Evolutionary conservation across 2,113 vertebrate species (phyloP), one percentile per base, ranked within the genome.

Genomic region (Ptychochromis oligacanthus): DNA sequence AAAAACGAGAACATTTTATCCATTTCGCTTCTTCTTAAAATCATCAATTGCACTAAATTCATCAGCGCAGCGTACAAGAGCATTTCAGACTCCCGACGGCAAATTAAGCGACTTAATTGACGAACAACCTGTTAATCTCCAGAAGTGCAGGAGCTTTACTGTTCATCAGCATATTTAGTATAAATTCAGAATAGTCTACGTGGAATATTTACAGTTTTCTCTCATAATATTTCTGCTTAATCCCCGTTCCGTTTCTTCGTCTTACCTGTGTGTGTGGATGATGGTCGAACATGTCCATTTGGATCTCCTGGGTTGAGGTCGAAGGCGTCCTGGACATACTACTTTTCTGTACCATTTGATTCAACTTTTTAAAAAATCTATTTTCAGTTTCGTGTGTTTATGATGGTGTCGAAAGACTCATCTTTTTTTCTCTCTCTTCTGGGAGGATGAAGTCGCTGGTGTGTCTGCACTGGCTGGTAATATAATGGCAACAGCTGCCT

Each of bases 291-390:
- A 98, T 97, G 95, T 98, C 98, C 98, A 98, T 99, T 93, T 97
- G 98, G 94, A 99, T 99, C 96, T 99, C 98, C 95, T 98, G 97
- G 93, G 97, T 97, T 91, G 98, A 97, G 96, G 97, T 97, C 96
- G 96, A 97, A 90, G 97, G 97, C 93, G 97, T 97, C 95, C 97
- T 97, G 95, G 98, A 98, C 98, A 99, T 99, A 95, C 96, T 96
- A 96, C 96, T 97, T 96, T 98, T 97, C 96, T 97, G 98, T 96
- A 99, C 98, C 98, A 99, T 97, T 96, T 96, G 95, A 96, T 94
- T 96, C 93, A 76, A 94, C 91, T 95, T 93, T 95, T 91, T 40
- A n/a, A 24, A 79, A 38, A 90, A 84, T 92, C 88, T 91, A 84
- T 81, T 88, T 75, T 81, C 57, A 87, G 49, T 89, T 89, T 88